Conservation (phyloP, 2,888 invertebrate species). For the Cataglyphis livida region DNA sequence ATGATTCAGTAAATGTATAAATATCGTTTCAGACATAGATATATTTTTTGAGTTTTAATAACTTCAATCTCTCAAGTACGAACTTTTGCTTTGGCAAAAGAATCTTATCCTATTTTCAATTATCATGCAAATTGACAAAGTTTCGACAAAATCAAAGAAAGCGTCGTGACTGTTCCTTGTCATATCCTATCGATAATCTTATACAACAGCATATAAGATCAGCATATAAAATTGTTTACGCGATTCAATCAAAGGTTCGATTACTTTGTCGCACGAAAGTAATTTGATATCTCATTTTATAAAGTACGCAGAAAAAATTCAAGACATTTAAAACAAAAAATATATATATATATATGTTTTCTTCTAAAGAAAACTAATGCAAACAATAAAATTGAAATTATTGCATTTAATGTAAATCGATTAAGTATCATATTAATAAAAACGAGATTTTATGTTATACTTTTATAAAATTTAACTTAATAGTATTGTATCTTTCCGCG, state of each 20-base stretch:
- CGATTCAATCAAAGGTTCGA: slow-evolving; percentile 51
- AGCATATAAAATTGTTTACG: slow-evolving; percentile 53
- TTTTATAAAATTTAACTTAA: neutral
- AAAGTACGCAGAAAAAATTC: slow-evolving; percentile 62
- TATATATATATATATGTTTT: neutral
- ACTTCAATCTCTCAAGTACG: neutral
- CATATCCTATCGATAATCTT: slow-evolving; percentile 67
- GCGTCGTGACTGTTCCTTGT: slow-evolving; percentile 48
- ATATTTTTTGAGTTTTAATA: neutral
- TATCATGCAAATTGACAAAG: slow-evolving; percentile 28
- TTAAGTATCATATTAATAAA: neutral
- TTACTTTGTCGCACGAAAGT: slow-evolving; percentile 56
- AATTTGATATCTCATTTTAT: slow-evolving; percentile 52
- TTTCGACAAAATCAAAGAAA: slow-evolving; percentile 35
- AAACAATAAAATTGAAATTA: neutral
- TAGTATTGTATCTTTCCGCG: neutral
- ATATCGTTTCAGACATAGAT: neutral
- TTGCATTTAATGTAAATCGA: neutral
- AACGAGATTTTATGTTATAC: neutral
- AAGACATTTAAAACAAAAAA: neutral
- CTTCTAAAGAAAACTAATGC: neutral
- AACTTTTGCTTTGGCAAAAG: slow-evolving; percentile 11
- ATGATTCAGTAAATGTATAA: neutral
- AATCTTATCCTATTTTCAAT: slow-evolving; percentile 38
- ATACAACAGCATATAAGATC: slow-evolving; percentile 62